Percentiles rank a stretch among this genome's conserved stretches.
These are phyloP conservation scores for Galleria mellonella DNA, from an alignment of 1,140 invertebrate genomes.

Conservation along the genomic window DNA sequence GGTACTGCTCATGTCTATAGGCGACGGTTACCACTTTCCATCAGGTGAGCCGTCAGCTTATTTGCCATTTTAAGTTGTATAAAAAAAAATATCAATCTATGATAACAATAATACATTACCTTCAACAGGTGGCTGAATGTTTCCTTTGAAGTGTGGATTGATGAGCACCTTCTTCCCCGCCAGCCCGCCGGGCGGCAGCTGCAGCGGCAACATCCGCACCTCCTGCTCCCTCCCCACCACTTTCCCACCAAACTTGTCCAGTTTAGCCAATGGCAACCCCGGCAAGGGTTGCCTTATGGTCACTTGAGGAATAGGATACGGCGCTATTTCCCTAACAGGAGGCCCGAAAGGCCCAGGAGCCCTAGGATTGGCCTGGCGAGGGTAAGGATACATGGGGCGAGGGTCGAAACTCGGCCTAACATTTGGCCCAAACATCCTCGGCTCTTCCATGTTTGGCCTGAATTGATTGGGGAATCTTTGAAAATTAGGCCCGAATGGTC, in stretches of 20 bases:
- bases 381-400: constrained; percentile 28
- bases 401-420: constrained; percentile 31
- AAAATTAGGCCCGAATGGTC: constrained; percentile 10
- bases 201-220: constrained; percentile 57
- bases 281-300: constrained; percentile 36
- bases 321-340: constrained; percentile 26
- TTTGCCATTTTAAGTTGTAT: not conserved
- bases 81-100: constrained; percentile 9
- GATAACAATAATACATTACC: constrained; percentile 30
- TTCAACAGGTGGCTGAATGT: constrained; percentile 55
- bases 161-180: constrained; percentile 63
- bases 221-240: constrained; percentile 31
- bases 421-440: constrained; percentile 13
- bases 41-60: too few relatives aligned
- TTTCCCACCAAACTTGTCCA: constrained; percentile 11
- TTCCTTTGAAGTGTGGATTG: constrained; percentile 66
- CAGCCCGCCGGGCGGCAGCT: constrained; percentile 38
- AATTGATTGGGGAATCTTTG: constrained; percentile 12
- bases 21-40: too few relatives aligned
- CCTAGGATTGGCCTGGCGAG: constrained; percentile 17
- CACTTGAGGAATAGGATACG: constrained; percentile 40
- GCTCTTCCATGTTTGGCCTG: constrained; percentile 14
- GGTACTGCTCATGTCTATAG: too few relatives aligned
- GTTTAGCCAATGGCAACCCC: constrained; percentile 2
- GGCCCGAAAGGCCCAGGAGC: constrained; percentile 20